Conservation (phyloP, 2,888 invertebrate genomes). For the Temnothorax ravouxi region DNA sequence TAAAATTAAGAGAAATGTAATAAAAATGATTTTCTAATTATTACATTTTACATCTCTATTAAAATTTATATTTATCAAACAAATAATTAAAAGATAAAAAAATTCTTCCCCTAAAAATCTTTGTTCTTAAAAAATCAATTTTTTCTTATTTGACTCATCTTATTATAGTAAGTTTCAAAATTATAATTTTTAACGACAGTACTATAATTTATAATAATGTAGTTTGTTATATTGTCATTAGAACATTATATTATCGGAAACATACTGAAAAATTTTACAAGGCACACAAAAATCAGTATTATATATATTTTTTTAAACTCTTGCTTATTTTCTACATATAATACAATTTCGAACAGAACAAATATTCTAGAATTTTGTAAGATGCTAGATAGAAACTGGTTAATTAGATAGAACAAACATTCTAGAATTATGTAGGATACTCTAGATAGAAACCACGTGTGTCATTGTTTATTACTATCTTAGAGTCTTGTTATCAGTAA, state of each 20-base stretch:
- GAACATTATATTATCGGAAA: not conserved
- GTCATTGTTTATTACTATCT: constrained; percentile 11
- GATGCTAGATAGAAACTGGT: not conserved
- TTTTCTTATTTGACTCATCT: not conserved
- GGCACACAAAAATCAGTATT: not conserved
- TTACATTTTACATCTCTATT: not conserved
- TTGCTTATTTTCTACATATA: not conserved
- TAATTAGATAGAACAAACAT: too few species aligned
- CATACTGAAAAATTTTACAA: not conserved
- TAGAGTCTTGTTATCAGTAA: constrained; percentile 11
- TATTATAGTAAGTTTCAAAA: not conserved
- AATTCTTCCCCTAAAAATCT: not conserved
- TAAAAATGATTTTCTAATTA: not conserved
- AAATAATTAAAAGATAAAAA: not conserved
- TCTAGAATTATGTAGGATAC: too few species aligned
- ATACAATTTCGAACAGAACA: not conserved
- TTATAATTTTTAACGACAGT: not conserved
- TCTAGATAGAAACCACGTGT: not conserved
- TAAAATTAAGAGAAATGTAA: not conserved
- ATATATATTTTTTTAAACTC: constrained; percentile 1
- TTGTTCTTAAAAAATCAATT: not conserved
- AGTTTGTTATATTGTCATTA: not conserved
- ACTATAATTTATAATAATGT: not conserved
- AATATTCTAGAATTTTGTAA: not conserved
- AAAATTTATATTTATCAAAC: not conserved